A percentile compares a stretch with the other conserved stretches of the same genome.
Evolutionary conservation across 1,140 invertebrate genomes (phyloP).

Genomic region (Trypoxylus dichotomus): DNA sequence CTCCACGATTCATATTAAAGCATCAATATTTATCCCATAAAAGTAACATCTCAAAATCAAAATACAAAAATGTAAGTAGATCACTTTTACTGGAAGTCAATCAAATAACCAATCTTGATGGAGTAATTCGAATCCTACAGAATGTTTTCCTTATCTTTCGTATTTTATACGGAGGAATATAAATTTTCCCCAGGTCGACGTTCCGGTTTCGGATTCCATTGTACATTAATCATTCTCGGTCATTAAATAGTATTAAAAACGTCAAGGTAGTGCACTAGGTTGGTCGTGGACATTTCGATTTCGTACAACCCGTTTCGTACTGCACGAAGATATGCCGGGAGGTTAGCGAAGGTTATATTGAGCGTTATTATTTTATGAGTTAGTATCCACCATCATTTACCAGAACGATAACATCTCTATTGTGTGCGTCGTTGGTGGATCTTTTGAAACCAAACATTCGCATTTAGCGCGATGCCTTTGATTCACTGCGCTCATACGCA

Average conservation of each 20-base stretch:
- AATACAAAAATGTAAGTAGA: too few relatives aligned
- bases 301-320: background rate
- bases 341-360: background rate
- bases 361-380: slow-evolving; percentile 27
- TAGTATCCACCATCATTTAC: slow-evolving; percentile 11
- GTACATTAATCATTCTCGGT: slow-evolving; percentile 12
- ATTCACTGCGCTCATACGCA: background rate
- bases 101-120: slow-evolving; percentile 2
- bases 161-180: background rate
- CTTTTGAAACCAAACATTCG: background rate
- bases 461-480: background rate
- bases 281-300: background rate
- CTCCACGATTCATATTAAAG: too few relatives aligned
- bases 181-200: slow-evolving; percentile 3
- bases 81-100: background rate
- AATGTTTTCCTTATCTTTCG: slow-evolving; percentile 11
- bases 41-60: too few relatives aligned
- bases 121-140: background rate
- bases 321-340: background rate
- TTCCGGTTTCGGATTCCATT: background rate
- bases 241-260: slow-evolving; percentile 24
- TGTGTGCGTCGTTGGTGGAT: slow-evolving; percentile 2
- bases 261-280: background rate
- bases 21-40: too few relatives aligned
- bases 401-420: background rate